These are phyloP conservation scores for Diarsia mendica DNA, from an alignment of 2,888 invertebrate species.

Conservation along the genomic window DNA sequence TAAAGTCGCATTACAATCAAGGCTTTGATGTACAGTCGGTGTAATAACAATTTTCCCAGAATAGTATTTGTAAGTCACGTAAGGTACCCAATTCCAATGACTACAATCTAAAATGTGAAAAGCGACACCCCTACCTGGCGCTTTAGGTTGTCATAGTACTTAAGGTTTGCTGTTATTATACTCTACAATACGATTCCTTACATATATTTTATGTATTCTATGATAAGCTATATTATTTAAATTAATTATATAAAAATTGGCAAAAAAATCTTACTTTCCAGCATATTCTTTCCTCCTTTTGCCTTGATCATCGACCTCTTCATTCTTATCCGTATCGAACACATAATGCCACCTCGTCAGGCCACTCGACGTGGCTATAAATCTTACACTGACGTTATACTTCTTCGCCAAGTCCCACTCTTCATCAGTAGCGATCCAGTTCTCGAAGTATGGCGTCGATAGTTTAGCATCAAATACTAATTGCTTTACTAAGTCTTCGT, in stretches of 20 bases:
- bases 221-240: background rate
- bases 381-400: slow-evolving; percentile 94
- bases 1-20: too few relatives aligned
- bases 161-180: background rate
- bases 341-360: slow-evolving; percentile 96
- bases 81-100: background rate
- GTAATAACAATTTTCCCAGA: too few relatives aligned
- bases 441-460: slow-evolving; percentile 90
- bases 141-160: background rate
- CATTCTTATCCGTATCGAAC: slow-evolving; percentile 90
- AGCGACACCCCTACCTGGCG: background rate
- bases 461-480: slow-evolving; percentile 96
- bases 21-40: too few relatives aligned
- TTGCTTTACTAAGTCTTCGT: slow-evolving; percentile 95
- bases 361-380: slow-evolving; percentile 97
- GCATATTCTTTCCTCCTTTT: slow-evolving; percentile 74
- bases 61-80: too few relatives aligned
- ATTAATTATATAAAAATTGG: background rate
- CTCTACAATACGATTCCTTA: background rate
- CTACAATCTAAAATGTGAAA: background rate
- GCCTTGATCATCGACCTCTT: slow-evolving; percentile 81
- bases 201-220: too few relatives aligned
- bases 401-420: slow-evolving; percentile 90
- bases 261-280: slow-evolving; percentile 75
- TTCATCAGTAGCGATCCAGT: slow-evolving; percentile 87